A percentile compares a stretch with the other conserved stretches of the same genome.
Conservation (phyloP, 2,888 invertebrate species). For the Anticlea derivata region DNA sequence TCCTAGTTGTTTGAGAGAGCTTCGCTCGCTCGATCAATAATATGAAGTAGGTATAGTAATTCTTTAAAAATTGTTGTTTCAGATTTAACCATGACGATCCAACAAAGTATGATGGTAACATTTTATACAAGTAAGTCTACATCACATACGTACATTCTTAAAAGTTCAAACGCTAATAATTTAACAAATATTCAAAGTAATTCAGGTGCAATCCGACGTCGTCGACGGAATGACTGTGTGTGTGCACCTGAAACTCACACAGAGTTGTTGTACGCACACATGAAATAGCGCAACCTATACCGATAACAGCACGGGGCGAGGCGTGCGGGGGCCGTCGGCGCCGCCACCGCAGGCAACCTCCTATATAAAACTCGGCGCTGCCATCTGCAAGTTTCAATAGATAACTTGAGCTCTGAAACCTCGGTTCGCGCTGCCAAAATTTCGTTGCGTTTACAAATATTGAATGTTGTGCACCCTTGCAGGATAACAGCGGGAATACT, state of each 20-base stretch:
- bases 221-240: constrained; percentile 35
- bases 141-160: background rate
- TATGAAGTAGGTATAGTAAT: too few relatives aligned
- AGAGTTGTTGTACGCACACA: constrained; percentile 40
- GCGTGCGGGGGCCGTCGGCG: constrained; percentile 45
- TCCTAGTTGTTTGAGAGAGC: too few relatives aligned
- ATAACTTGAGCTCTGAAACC: constrained; percentile 78
- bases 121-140: too few relatives aligned
- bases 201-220: constrained; percentile 50
- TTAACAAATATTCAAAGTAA: constrained; percentile 51
- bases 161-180: constrained; percentile 20
- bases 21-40: too few relatives aligned
- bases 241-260: constrained; percentile 50
- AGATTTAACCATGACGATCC: background rate
- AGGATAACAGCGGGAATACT: constrained; percentile 62
- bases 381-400: constrained; percentile 83
- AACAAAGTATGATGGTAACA: background rate
- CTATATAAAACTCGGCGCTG: constrained; percentile 80
- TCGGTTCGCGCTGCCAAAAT: constrained; percentile 75
- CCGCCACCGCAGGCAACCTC: constrained; percentile 59
- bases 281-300: constrained; percentile 31
- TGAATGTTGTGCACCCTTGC: constrained; percentile 69
- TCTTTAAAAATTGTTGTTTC: background rate
- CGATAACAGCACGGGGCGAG: constrained; percentile 35
- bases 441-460: constrained; percentile 55